Percentiles rank a stretch among this genome's conserved stretches.
Conservation (phyloP, 2,797 vertebrate species). For the Neosilurus hyrtlii region DNA sequence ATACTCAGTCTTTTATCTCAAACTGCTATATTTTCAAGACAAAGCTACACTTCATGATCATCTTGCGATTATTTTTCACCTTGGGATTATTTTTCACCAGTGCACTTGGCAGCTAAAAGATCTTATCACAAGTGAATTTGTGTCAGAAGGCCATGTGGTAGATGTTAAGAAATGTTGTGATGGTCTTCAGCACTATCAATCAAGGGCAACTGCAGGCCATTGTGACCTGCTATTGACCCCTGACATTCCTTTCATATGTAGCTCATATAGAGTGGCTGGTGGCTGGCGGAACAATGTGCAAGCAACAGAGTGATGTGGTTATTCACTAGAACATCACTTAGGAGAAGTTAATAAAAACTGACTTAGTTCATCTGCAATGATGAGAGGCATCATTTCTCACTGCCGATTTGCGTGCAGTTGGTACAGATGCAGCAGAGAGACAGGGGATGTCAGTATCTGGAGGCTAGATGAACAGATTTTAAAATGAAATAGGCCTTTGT, state of each 20-base stretch:
- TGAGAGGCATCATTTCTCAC: conserved; percentile 1
- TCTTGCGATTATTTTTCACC: too few species aligned
- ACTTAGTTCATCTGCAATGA: conserved; percentile 7
- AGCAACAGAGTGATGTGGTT: not conserved
- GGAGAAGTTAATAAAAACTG: conserved; percentile 22
- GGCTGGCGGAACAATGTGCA: conserved; percentile 11
- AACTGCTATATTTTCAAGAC: not conserved
- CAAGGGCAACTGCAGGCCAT: conserved; percentile 14
- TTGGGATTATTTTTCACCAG: not conserved
- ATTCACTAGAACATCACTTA: conserved; percentile 18
- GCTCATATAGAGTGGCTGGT: not conserved
- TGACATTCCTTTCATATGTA: conserved; percentile 39
- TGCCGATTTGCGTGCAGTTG: not conserved
- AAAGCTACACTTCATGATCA: not conserved
- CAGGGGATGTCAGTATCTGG: not conserved
- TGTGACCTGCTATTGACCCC: conserved; percentile 17
- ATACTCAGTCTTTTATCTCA: not conserved
- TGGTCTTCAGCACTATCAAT: conserved; percentile 26
- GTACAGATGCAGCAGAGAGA: conserved; percentile 6
- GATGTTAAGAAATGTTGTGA: conserved; percentile 19
- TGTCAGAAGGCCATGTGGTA: conserved; percentile 28
- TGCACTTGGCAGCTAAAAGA: not conserved
- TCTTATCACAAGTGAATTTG: not conserved
- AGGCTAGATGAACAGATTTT: not conserved
- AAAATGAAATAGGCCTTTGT: not conserved